Evolutionary conservation across 2,113 vertebrate genomes (phyloP).

Genomic region (Ptychochromis oligacanthus): DNA sequence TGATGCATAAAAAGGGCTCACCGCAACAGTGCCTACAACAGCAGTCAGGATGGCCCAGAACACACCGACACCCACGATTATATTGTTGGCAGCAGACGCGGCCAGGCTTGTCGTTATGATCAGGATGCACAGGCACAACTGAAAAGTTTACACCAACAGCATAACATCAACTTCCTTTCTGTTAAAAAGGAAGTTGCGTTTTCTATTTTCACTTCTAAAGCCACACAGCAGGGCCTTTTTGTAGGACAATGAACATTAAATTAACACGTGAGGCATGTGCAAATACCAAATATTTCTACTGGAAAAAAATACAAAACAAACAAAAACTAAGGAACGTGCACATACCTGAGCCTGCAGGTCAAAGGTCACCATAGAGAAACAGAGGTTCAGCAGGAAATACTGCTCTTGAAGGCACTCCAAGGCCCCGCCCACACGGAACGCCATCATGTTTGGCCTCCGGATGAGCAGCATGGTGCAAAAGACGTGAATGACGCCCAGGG

Average conservation of each 20-base stretch:
- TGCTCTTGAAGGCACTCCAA: conserved; percentile 84
- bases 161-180: background rate
- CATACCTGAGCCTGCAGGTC: conserved; percentile 89
- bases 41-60: conserved; percentile 83
- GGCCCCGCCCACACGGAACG: conserved; percentile 87
- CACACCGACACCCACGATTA: conserved; percentile 79
- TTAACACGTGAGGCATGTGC: no score
- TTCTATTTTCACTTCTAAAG: background rate
- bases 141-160: conserved; percentile 22
- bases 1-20: conserved; percentile 61
- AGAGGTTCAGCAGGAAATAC: conserved; percentile 85
- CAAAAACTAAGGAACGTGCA: background rate
- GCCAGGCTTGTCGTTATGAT: conserved; percentile 68
- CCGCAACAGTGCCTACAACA: conserved; percentile 76
- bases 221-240: no score
- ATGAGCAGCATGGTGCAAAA: conserved; percentile 81
- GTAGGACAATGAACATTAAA: no score
- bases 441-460: conserved; percentile 84
- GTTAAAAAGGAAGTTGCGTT: background rate
- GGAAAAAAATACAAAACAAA: background rate
- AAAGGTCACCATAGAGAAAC: conserved; percentile 89
- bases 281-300: background rate
- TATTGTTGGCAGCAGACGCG: conserved; percentile 64
- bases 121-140: conserved; percentile 86
- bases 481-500: conserved; percentile 79